These are phyloP conservation scores for Polypedilum vanderplanki DNA, from an alignment of 1,140 invertebrate genomes.

Conservation along the genomic window DNA sequence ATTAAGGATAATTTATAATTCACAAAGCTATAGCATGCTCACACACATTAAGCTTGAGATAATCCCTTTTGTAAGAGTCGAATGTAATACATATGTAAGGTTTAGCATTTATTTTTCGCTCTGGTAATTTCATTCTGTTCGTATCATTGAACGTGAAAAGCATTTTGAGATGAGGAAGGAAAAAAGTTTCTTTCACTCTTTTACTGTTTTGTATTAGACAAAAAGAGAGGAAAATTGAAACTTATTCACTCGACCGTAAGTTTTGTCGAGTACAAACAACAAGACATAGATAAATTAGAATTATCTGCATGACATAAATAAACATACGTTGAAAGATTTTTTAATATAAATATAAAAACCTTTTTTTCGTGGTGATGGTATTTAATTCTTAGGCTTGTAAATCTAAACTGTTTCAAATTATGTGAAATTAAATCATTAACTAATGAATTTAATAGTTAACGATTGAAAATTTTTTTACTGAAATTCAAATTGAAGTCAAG, in stretches of 20 bases:
- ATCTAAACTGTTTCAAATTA: too few relatives aligned
- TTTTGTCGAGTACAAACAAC: not conserved
- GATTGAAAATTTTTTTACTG: too few relatives aligned
- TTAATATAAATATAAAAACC: not conserved
- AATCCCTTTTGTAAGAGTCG: too few relatives aligned
- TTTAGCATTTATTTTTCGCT: too few relatives aligned
- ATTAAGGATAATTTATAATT: too few relatives aligned
- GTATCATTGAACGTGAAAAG: slow-evolving; percentile 12
- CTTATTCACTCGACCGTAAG: slow-evolving; percentile 1
- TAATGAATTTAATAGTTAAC: too few relatives aligned
- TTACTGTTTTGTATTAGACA: not conserved
- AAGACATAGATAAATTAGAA: slow-evolving; percentile 14
- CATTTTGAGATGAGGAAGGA: not conserved
- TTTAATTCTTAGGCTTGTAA: too few relatives aligned
- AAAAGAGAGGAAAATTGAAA: not conserved
- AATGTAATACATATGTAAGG: too few relatives aligned
- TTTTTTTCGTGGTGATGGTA: not conserved
- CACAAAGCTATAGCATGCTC: too few relatives aligned
- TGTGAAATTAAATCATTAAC: too few relatives aligned
- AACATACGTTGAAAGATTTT: not conserved
- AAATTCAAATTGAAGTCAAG: too few relatives aligned
- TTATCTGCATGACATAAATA: slow-evolving; percentile 18
- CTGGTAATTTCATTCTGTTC: not conserved
- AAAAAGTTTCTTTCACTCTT: not conserved
- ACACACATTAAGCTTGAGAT: too few relatives aligned